These are phyloP conservation scores for Enteromius thamalakanensis DNA, from an alignment of 2,797 vertebrate species.

Conservation along the genomic window DNA sequence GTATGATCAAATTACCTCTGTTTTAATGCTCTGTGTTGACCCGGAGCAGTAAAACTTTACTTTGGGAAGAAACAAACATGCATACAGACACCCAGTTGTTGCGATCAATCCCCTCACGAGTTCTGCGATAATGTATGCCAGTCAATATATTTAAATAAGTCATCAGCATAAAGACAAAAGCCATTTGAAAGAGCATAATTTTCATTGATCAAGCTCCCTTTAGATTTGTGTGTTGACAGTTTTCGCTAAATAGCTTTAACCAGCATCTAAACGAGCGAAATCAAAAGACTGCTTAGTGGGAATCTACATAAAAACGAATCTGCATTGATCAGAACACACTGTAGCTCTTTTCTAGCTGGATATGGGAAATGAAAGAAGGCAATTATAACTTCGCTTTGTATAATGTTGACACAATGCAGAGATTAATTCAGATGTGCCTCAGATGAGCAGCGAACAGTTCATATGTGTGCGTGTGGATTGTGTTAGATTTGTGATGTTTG, in stretches of 20 bases:
- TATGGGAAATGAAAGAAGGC: conserved; percentile 25
- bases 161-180: conserved; percentile 33
- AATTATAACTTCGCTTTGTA: conserved; percentile 24
- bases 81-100: conserved; percentile 33
- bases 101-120: conserved; percentile 34
- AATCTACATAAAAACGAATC: conserved; percentile 21
- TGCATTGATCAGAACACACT: conserved; percentile 38
- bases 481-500: conserved; percentile 25
- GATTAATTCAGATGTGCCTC: conserved; percentile 22
- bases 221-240: conserved; percentile 37
- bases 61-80: not conserved
- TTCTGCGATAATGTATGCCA: conserved; percentile 51
- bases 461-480: not conserved
- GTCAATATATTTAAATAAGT: conserved; percentile 55
- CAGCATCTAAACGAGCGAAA: conserved; percentile 24
- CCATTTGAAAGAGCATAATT: conserved; percentile 31
- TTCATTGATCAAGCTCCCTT: conserved; percentile 32
- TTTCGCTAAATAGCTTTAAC: conserved; percentile 26
- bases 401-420: conserved; percentile 57
- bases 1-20: not conserved
- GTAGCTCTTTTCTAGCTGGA: conserved; percentile 27
- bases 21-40: not conserved
- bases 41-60: not conserved
- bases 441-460: conserved; percentile 11
- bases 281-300: conserved; percentile 32